Base-by-base conservation (phyloP, 2,113 vertebrate genomes). In the Mellivora capensis region DNA sequence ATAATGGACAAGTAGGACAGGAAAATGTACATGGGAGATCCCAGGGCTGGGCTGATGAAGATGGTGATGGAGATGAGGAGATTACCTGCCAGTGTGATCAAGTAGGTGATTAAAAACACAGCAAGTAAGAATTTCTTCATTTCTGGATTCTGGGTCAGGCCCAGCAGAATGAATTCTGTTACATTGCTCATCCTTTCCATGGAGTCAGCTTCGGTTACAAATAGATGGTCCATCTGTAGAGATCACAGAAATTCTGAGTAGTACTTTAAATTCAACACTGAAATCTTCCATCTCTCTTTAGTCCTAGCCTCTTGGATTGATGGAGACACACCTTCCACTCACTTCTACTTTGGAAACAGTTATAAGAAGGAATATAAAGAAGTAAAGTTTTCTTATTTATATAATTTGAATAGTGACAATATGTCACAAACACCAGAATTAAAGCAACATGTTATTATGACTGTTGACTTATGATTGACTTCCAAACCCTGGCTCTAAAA, bases 11-110 rank as follows among this genome's bases (percentile, higher is more conserved):
- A 74, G 34, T 47, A 91, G 39, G 69, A 96, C 4, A 93, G 82
- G 52, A 95, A 96, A 39, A 96, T 89, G 90, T 96, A 97, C 93
- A 95, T 82, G 15, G 95, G 90, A 25, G 83, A 95, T 13, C 25
- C 37, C 6, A 96, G 79, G 31, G 62, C 49, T 10, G 93, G 79
- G 17, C 79, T 96, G 59, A 61, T 39, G 57, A 93, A 88, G 77
- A 97, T 77, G 57, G 69, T 85, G 82, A 94, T 0, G 0, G 67
- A 95, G n/a, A 97, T 94, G 39, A 96, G 37, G 21, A 61, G 47
- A 64, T 96, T 97, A 49, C 94, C 89, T 94, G 80, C 4, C 59
- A 97, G 0, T 2, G 92, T 97, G 39, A 71, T 39, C 71, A 96
- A 23, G 14, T 94, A 97, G 27, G 18, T 18, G 4, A 54, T 14